Percentiles rank a stretch among this genome's conserved stretches.
Evolutionary conservation across 2,113 vertebrate genomes (phyloP).

Genomic region (Dicrurus megarhynchus): DNA sequence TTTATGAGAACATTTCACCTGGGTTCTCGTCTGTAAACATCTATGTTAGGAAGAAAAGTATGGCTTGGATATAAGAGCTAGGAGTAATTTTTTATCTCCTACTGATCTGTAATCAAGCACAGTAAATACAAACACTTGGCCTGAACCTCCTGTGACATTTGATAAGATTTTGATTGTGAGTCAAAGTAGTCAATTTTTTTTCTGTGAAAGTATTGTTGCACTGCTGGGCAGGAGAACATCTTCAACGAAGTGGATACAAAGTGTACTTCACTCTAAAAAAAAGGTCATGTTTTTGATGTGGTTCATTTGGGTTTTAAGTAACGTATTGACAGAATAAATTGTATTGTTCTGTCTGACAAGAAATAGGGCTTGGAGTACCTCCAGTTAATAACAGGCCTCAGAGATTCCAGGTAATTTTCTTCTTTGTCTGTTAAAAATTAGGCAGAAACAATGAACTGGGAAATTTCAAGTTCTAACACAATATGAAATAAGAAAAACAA

Average conservation of each 20-base stretch:
- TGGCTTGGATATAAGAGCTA: background rate
- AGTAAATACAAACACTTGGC: background rate
- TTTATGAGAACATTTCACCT: slow-evolving; percentile 28
- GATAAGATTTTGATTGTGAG: slow-evolving; percentile 10
- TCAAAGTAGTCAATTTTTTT: background rate
- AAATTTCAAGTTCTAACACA: background rate
- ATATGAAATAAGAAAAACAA: background rate
- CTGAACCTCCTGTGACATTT: background rate
- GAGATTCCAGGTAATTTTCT: background rate
- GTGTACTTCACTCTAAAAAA: background rate
- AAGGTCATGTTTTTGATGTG: background rate
- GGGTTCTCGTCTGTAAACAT: background rate
- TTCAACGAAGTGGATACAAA: slow-evolving; percentile 33
- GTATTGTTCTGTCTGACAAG: background rate
- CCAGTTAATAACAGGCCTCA: background rate
- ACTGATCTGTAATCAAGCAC: slow-evolving; percentile 34
- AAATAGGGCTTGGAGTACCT: background rate
- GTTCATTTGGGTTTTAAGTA: slow-evolving; percentile 29
- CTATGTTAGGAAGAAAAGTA: slow-evolving; percentile 1
- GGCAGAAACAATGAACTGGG: background rate
- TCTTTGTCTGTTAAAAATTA: background rate
- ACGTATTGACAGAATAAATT: slow-evolving; percentile 5
- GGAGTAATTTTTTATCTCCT: slow-evolving; percentile 5
- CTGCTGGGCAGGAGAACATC: background rate
- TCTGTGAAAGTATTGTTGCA: background rate